A percentile compares a stretch with the other conserved stretches of the same genome.
Conservation (phyloP, 2,888 invertebrate genomes). For the Drosophila paranaensis region DNA sequence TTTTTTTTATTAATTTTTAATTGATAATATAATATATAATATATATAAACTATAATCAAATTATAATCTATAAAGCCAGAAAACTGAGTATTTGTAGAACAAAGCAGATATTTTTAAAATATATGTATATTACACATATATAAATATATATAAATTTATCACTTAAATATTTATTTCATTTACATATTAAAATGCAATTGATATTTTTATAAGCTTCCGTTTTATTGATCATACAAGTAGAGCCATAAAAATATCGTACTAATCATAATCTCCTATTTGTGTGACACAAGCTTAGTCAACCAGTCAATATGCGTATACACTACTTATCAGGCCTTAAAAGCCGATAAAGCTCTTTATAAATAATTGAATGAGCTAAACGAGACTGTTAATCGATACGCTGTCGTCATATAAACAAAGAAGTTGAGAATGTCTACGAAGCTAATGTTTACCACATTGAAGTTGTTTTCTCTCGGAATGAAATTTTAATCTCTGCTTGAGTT, state of each 20-base stretch:
- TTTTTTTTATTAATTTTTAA: not conserved
- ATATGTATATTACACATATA: too few species aligned
- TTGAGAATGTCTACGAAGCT: not conserved
- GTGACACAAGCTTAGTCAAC: not conserved
- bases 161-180: not conserved
- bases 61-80: not conserved
- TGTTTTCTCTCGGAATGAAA: not conserved
- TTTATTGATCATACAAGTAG: too few species aligned
- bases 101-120: too few species aligned
- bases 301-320: not conserved
- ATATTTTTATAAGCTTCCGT: not conserved
- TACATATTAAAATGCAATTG: not conserved
- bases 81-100: not conserved
- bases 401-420: not conserved
- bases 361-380: conserved; percentile 1
- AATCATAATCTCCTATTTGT: too few species aligned
- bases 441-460: not conserved
- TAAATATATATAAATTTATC: too few species aligned
- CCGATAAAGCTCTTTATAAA: not conserved
- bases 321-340: not conserved
- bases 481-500: not conserved
- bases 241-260: too few species aligned
- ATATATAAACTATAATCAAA: not conserved
- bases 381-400: not conserved
- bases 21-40: too few species aligned